Evolutionary conservation across 1,140 invertebrate genomes (phyloP).

Genomic region (Lanistes nyassanus): DNA sequence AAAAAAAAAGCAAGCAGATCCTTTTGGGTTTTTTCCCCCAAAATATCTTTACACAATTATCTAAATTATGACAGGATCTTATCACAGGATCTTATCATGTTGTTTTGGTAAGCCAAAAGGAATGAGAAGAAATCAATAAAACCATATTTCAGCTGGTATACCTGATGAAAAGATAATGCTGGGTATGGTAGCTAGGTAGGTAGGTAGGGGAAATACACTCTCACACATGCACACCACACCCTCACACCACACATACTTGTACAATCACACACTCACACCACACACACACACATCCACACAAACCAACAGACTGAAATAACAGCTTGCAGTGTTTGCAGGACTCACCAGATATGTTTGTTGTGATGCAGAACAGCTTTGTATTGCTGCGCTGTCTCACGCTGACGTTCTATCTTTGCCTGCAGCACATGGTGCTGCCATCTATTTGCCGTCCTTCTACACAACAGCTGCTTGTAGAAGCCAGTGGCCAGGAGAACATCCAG

Average conservation of each 20-base stretch:
- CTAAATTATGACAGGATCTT: too few relatives aligned
- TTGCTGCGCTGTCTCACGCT: constrained; percentile 17
- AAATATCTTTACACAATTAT: too few relatives aligned
- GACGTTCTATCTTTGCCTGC: constrained; percentile 14
- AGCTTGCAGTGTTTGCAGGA: neutral
- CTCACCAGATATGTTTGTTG: constrained; percentile 28
- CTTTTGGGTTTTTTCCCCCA: too few relatives aligned
- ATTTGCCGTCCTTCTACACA: constrained; percentile 11
- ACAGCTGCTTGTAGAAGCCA: constrained; percentile 20
- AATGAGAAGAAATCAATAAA: neutral
- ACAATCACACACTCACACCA: too few relatives aligned
- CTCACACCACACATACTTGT: too few relatives aligned
- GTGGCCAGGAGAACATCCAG: constrained; percentile 14
- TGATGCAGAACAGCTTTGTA: constrained; percentile 18
- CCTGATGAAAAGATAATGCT: neutral
- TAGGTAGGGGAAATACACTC: neutral
- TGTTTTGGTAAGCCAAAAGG: too few relatives aligned
- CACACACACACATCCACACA: too few relatives aligned
- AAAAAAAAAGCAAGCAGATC: too few relatives aligned
- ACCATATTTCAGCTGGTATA: neutral
- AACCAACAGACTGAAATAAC: neutral
- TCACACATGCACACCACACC: neutral
- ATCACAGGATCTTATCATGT: too few relatives aligned
- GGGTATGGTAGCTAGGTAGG: too few relatives aligned
- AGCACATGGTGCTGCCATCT: constrained; percentile 23